Evolutionary conservation across 2,113 vertebrate genomes (phyloP), one percentile per base, ranked within the genome.

Genomic region (Seriola aureovittata): DNA sequence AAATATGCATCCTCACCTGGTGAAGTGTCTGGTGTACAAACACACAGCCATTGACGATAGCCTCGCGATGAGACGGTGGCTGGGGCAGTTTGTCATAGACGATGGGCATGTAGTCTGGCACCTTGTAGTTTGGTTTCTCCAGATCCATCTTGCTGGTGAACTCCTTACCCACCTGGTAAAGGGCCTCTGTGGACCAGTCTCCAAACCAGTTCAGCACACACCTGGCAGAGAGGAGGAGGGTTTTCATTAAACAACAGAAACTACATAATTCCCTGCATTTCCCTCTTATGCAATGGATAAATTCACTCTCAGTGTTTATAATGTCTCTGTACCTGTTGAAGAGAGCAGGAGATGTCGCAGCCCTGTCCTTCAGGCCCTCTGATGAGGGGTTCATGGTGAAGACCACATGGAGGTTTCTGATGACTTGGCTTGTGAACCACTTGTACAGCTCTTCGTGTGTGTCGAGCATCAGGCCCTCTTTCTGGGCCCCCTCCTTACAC

Each of bases 381-480:
- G 98, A 99, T n/a, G 98, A 99, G 0, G 98, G 98, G 87, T 99
- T 99, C 98, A 99, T 99, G 91, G 98, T 99, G 94, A 99, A 99
- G 78, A 99, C 98, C 1, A 99, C 98, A 7, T 99, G 98, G 46
- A 99, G 96, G 93, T 99, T 99, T 84, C 97, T 96, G 93, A 99
- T 99, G 71, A 99, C 98, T 92, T 99, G 98, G 91, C 98, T 99
- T 46, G 98, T 98, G 94, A 99, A 99, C 98, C 98, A 99, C 81
- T 97, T 98, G 91, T 99, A 99, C 11, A 99, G 95, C 80, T 99
- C 98, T 88, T 99, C 98, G 0, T 99, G 98, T 0, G 98, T 99
- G 92, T 99, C 98, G 58, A 99, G 95, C 98, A 99, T 99, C 84
- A 99, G 91, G 6, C 98, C 98, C 91, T 99, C 98, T 82, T 99